Percentiles rank a stretch among this genome's conserved stretches.
These are phyloP conservation scores for Cyrtodaria siliqua DNA, from an alignment of 2,888 invertebrate species.

Conservation along the genomic window DNA sequence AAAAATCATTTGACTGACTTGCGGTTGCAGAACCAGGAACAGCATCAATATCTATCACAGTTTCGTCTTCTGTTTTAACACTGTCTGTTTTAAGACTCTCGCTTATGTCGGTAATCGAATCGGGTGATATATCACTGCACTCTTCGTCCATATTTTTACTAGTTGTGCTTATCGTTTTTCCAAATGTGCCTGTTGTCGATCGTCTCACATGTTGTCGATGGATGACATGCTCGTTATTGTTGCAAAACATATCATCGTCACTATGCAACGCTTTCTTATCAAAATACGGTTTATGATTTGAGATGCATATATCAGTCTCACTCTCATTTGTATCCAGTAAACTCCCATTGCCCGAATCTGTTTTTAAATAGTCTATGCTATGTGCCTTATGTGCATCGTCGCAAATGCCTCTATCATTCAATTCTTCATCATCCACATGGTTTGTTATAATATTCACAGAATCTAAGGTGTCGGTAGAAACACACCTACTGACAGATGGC, in stretches of 20 bases:
- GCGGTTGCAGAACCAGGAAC: conserved; percentile 21
- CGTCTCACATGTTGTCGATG: no score
- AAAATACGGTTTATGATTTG: background rate
- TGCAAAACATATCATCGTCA: no score
- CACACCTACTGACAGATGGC: no score
- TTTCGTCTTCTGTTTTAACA: conserved; percentile 42
- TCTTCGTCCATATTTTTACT: background rate
- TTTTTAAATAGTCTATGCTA: conserved; percentile 23
- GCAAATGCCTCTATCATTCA: background rate
- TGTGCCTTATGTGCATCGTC: background rate
- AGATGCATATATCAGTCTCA: background rate
- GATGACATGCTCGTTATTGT: no score
- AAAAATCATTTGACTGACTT: conserved; percentile 25
- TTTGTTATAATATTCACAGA: no score
- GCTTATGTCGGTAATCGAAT: conserved; percentile 55
- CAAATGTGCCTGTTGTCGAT: no score
- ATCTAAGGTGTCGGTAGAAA: no score
- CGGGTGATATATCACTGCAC: conserved; percentile 49
- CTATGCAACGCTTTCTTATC: no score
- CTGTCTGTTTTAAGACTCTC: conserved; percentile 58
- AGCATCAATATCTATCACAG: conserved; percentile 20
- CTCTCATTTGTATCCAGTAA: conserved; percentile 25
- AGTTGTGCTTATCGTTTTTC: no score
- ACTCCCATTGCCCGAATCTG: conserved; percentile 51
- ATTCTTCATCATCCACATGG: no score